Conservation (phyloP, 2,113 vertebrate species). For the Cisticola juncidis region DNA sequence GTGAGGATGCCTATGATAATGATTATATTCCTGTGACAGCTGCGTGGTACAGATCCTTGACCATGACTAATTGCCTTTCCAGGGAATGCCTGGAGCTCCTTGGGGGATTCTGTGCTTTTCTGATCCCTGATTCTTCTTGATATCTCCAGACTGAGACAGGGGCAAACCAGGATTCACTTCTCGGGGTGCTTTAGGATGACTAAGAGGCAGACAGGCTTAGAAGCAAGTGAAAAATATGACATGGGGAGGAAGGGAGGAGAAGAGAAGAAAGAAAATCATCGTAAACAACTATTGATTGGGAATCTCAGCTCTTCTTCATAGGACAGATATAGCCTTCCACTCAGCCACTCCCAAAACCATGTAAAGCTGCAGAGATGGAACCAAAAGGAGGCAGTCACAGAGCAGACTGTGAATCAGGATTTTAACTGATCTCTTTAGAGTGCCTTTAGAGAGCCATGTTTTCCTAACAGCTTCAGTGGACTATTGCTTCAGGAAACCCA, state of each 20-base stretch:
- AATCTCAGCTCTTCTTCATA: not conserved
- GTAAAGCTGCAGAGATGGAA: not conserved
- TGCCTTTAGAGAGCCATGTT: not conserved
- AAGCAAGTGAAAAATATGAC: not conserved
- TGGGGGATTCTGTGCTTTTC: not conserved
- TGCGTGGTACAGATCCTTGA: slow-evolving; percentile 7
- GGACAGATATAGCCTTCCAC: not conserved
- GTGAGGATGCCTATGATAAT: slow-evolving; percentile 1
- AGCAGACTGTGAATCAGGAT: not conserved
- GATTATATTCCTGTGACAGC: slow-evolving; percentile 30
- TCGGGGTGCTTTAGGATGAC: not conserved
- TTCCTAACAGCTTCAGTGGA: not conserved
- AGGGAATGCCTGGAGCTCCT: slow-evolving; percentile 22
- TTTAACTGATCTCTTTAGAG: not conserved
- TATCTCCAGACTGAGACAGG: not conserved
- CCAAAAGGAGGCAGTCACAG: not conserved
- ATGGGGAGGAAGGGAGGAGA: not conserved
- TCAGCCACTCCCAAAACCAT: accelerated
- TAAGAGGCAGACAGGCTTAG: not conserved
- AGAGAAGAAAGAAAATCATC: not conserved
- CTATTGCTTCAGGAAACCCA: not conserved
- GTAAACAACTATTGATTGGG: not conserved
- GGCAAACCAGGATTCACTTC: not conserved
- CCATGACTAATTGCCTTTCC: slow-evolving; percentile 36
- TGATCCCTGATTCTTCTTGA: not conserved